Percentiles rank a stretch among this genome's conserved stretches.
Evolutionary conservation across 2,888 invertebrate species (phyloP).

Genomic region (Agrotis exclamationis): DNA sequence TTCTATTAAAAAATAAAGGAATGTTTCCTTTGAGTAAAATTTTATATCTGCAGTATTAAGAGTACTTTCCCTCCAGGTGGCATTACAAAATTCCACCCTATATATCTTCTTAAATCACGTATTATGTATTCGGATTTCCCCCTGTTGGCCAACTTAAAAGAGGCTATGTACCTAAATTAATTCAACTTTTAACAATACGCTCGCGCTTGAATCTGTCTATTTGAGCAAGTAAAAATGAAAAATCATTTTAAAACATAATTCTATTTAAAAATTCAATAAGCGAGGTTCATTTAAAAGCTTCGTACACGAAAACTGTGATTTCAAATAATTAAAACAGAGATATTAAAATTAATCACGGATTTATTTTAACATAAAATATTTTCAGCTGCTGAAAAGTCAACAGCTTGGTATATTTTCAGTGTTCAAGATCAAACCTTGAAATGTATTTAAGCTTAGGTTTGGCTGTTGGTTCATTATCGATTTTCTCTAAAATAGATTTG

Average conservation of each 20-base stretch:
- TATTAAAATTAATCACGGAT: not conserved
- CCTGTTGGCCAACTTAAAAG: too few relatives aligned
- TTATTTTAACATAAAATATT: not conserved
- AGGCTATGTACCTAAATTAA: not conserved
- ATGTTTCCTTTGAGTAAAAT: too few relatives aligned
- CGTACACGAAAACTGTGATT: not conserved
- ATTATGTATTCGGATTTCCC: too few relatives aligned
- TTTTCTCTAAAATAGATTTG: constrained; percentile 41
- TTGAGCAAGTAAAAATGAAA: not conserved
- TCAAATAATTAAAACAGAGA: not conserved
- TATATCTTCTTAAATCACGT: too few relatives aligned
- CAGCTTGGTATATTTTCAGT: constrained; percentile 2
- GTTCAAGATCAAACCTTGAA: constrained; percentile 9
- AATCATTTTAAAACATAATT: not conserved
- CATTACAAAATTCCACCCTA: too few relatives aligned
- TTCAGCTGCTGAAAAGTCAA: constrained; percentile 9
- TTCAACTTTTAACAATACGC: not conserved
- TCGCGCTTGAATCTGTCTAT: not conserved
- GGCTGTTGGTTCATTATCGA: constrained; percentile 25
- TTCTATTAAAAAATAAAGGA: too few relatives aligned
- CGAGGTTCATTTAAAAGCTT: not conserved
- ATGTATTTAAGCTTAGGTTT: constrained; percentile 9
- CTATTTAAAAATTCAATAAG: constrained; percentile 5
- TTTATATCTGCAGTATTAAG: too few relatives aligned
- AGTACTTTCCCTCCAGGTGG: too few relatives aligned